A percentile compares a stretch with the other conserved stretches of the same genome.
These are phyloP conservation scores for Eupleurogrammus muticus DNA, from an alignment of 2,797 vertebrate genomes.

Conservation along the genomic window DNA sequence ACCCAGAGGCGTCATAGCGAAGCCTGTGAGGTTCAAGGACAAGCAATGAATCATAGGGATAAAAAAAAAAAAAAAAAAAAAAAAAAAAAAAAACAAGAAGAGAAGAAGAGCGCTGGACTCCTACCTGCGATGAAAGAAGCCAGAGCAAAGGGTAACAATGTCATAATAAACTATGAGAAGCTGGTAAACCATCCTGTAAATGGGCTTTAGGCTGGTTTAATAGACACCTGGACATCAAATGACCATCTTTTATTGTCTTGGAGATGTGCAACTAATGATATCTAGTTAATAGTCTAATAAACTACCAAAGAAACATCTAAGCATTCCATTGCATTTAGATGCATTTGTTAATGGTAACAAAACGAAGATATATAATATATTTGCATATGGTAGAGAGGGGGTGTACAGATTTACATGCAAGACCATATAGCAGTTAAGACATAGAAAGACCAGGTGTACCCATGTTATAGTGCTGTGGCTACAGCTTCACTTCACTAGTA, in stretches of 20 bases:
- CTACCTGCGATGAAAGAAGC: background rate
- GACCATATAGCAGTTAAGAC: no score
- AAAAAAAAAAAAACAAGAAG: background rate
- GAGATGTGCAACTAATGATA: no score
- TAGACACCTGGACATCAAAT: background rate
- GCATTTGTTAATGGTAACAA: no score
- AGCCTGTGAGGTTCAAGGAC: background rate
- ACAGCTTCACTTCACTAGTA: no score
- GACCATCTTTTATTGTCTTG: background rate
- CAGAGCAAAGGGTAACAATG: background rate
- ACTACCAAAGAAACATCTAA: background rate
- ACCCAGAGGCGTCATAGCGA: background rate
- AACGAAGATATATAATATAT: no score
- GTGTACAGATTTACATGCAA: background rate
- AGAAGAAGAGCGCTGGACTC: background rate
- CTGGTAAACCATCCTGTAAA: no score
- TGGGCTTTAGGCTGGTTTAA: background rate
- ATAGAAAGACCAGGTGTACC: no score
- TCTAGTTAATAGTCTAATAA: background rate
- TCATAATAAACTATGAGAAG: background rate
- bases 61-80: background rate
- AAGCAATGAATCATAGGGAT: background rate
- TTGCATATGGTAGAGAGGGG: no score
- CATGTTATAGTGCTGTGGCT: no score
- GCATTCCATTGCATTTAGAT: background rate